Conservation (phyloP, 2,113 vertebrate genomes). For the Calyptomena viridis region DNA sequence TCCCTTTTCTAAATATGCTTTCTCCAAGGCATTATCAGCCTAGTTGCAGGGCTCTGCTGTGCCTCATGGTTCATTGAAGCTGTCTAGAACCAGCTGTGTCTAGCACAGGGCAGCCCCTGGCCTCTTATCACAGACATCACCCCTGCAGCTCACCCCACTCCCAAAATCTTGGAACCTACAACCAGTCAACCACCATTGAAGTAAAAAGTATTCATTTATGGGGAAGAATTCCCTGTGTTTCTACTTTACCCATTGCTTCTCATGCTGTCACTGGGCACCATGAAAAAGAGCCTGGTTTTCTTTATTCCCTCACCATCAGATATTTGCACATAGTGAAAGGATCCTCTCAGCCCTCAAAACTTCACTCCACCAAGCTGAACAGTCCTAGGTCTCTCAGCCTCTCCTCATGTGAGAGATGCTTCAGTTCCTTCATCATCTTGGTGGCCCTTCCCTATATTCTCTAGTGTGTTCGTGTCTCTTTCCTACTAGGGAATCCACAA, state of each 20-base stretch:
- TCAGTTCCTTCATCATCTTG: neutral
- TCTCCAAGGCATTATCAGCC: neutral
- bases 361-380: neutral
- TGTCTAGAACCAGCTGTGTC: neutral
- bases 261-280: neutral
- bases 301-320: neutral
- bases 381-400: neutral
- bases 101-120: neutral
- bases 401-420: neutral
- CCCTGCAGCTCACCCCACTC: neutral
- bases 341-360: neutral
- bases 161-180: neutral
- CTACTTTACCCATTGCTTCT: neutral
- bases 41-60: neutral
- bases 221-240: neutral
- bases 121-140: neutral
- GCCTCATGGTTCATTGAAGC: accelerated
- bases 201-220: neutral
- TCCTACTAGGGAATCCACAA: neutral
- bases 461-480: neutral
- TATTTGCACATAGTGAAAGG: neutral
- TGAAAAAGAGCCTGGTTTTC: neutral
- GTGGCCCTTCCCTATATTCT: neutral
- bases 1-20: neutral
- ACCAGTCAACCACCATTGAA: neutral